phyloP scores from a whole-genome alignment of 2,797 vertebrate genomes.

The Apogon talboti region DNA sequence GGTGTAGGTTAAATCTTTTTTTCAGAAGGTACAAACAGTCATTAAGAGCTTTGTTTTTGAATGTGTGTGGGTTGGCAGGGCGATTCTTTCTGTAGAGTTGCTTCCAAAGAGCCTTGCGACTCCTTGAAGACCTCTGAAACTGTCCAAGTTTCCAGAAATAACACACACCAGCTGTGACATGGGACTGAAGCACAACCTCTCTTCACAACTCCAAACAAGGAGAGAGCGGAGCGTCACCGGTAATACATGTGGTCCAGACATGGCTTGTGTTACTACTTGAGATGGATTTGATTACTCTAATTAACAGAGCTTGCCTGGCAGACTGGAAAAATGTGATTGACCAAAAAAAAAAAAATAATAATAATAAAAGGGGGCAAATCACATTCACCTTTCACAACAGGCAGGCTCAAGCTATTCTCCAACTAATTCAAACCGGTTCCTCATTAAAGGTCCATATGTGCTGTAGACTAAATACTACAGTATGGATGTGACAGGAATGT shows the following conservation, averaged over 20 bases:
- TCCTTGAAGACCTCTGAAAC: constrained; percentile 80
- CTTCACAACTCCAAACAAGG: constrained; percentile 51
- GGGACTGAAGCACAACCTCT: constrained; percentile 72
- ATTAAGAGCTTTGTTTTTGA: constrained; percentile 20
- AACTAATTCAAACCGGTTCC: constrained; percentile 31
- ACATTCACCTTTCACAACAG: constrained; percentile 55
- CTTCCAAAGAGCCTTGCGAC: constrained; percentile 73
- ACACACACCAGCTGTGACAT: constrained; percentile 77
- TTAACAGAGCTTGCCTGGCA: constrained; percentile 56
- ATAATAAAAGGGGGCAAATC: constrained; percentile 18
- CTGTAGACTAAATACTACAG: constrained; percentile 32
- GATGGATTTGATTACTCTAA: constrained; percentile 65
- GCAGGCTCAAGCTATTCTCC: constrained; percentile 26
- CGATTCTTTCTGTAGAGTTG: constrained; percentile 59
- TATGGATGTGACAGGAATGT: constrained; percentile 12
- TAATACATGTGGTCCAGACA: constrained; percentile 54
- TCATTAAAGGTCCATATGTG: constrained; percentile 36
- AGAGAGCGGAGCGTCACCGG: constrained; percentile 52
- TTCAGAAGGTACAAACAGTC: background rate
- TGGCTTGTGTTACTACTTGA: constrained; percentile 59
- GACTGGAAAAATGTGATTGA: constrained; percentile 61
- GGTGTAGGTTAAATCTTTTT: background rate
- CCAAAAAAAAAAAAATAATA: constrained; percentile 37
- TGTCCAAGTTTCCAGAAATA: constrained; percentile 75
- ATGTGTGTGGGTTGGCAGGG: constrained; percentile 36